Base-by-base conservation (phyloP, 2,888 invertebrate genomes). In the Trissonchulus latispiculum region DNA sequence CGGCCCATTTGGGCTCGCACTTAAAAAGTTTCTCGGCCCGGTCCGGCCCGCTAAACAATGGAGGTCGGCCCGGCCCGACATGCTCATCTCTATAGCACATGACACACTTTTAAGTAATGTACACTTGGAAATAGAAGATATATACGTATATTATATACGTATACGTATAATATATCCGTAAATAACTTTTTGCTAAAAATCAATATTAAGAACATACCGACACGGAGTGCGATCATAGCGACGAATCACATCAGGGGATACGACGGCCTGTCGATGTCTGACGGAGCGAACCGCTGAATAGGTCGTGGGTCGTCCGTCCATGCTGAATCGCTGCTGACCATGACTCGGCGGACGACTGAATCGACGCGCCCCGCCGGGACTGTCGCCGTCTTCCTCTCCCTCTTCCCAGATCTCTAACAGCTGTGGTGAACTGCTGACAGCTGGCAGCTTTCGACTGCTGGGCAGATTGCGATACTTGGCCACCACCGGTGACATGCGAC, bases 391-490 rank as follows among this genome's bases (percentile, higher is more conserved):
- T 18, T 71, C 72, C 18, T 75, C 74, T 48, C 72, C 70, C 35
- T 73, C 75, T 73, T 75, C 75, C 36, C 73, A 75, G 59, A 75
- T 75, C 59, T 72, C 75, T 23, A 71, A n/a, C 70, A 82, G 72
- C 76, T 82, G 82, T 18, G 82, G 82, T 1, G 80, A 80, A 1
- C 79, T 79, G 48, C 80, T 80, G 71, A 82, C 72, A 71, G 83
- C 82, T 61, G 82, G 74, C 81, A 82, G 36, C 28, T 33, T 69
- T 3, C 72, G 64, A 28, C 72, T 69, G 8, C 8, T 15, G 48
- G 48, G 48, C 70, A 70, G 2, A n/a, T 31, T 31, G 18, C 31
- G 31, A 31, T 70, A 70, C 28, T 32, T 23, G 68, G 68, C 71
- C 33, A 67, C 66, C 3, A 67, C 35, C 18, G 73, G 73, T 2